phyloP scores from a whole-genome alignment of 2,888 invertebrate genomes.

The Galeopsomyia nigrocyanea region DNA sequence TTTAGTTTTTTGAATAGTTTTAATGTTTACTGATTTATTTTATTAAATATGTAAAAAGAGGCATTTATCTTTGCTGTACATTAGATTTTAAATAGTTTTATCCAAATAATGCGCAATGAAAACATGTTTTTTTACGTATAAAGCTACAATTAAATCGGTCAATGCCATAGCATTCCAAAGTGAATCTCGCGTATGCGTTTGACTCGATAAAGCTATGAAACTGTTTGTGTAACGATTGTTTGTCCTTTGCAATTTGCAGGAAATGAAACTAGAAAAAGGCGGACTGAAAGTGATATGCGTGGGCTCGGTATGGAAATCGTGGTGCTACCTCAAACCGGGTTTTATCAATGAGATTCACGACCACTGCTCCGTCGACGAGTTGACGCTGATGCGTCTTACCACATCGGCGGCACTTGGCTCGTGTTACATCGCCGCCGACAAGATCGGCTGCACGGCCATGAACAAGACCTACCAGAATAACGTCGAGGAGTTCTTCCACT shows the following conservation, averaged over 20 bases:
- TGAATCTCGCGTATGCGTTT: not conserved
- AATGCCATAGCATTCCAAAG: not conserved
- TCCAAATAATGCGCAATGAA: too few species aligned
- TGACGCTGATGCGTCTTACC: conserved; percentile 78
- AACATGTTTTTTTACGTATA: too few species aligned
- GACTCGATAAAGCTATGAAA: not conserved
- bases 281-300: conserved; percentile 88
- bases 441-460: conserved; percentile 75
- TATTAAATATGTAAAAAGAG: too few species aligned
- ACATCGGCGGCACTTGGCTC: conserved; percentile 88
- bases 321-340: conserved; percentile 83
- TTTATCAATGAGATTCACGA: conserved; percentile 73
- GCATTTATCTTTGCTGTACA: too few species aligned
- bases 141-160: too few species aligned
- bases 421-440: conserved; percentile 85
- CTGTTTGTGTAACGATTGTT: not conserved
- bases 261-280: conserved; percentile 70
- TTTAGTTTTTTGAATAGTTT: too few species aligned
- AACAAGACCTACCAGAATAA: conserved; percentile 78
- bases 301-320: conserved; percentile 96
- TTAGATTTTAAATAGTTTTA: too few species aligned
- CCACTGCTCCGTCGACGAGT: conserved; percentile 70
- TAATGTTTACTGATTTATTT: too few species aligned
- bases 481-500: conserved; percentile 77
- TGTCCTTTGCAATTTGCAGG: conserved; percentile 60